These are phyloP conservation scores for Buteo buteo DNA, from an alignment of 2,113 vertebrate genomes.

Conservation along the genomic window DNA sequence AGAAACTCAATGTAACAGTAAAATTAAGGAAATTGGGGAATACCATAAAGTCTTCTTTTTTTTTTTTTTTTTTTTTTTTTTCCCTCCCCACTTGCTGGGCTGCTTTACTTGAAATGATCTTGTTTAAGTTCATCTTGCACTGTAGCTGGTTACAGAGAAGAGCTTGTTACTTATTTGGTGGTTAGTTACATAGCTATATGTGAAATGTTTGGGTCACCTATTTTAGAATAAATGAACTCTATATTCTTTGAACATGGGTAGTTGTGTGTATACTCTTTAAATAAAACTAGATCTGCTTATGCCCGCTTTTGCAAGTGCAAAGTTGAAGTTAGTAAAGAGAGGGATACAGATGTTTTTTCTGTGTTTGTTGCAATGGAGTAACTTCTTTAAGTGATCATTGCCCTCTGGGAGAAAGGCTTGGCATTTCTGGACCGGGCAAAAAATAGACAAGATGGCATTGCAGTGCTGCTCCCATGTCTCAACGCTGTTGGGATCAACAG, in stretches of 20 bases:
- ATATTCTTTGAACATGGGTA: neutral
- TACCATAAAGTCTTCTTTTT: neutral
- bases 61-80: no score
- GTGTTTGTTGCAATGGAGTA: neutral
- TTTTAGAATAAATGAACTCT: neutral
- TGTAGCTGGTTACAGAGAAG: neutral
- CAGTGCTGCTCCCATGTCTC: neutral
- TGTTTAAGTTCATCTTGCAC: neutral
- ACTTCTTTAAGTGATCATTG: neutral
- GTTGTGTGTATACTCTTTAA: neutral
- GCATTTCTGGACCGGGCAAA: neutral
- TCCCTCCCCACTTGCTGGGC: rapidly evolving
- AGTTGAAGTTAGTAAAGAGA: neutral
- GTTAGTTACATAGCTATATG: neutral
- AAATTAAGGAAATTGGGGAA: neutral
- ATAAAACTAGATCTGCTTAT: neutral
- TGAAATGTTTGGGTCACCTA: neutral
- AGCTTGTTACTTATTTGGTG: neutral
- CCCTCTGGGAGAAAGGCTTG: neutral
- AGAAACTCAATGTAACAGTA: neutral
- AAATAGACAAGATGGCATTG: neutral
- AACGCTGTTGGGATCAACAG: neutral
- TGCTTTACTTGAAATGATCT: neutral
- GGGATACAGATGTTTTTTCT: neutral
- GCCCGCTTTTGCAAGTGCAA: neutral